These are phyloP conservation scores for Cataglyphis livida DNA, from an alignment of 2,888 invertebrate species.

Conservation along the genomic window DNA sequence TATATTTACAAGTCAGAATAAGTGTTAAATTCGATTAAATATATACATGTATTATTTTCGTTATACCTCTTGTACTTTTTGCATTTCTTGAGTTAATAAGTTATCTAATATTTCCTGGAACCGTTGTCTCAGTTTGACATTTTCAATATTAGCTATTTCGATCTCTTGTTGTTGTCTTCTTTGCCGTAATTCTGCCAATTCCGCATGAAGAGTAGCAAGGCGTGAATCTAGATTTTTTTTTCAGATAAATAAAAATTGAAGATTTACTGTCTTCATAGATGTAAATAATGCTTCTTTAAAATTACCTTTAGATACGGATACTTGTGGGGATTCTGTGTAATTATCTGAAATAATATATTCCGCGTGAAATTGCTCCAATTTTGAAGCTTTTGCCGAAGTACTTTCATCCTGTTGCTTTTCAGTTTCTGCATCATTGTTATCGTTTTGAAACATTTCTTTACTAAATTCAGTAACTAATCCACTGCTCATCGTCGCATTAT, in stretches of 20 bases:
- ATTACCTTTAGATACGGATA: slow-evolving; percentile 74
- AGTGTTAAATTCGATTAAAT: slow-evolving; percentile 13
- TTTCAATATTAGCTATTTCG: slow-evolving; percentile 94
- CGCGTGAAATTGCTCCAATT: slow-evolving; percentile 81
- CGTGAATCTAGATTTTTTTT: slow-evolving; percentile 85
- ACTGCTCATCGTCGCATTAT: slow-evolving; percentile 75
- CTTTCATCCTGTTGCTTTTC: slow-evolving; percentile 72
- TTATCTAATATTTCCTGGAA: slow-evolving; percentile 94
- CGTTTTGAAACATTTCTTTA: slow-evolving; percentile 88
- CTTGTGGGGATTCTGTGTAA: slow-evolving; percentile 75
- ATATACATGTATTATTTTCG: not conserved
- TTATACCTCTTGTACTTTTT: slow-evolving; percentile 91
- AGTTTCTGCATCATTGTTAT: slow-evolving; percentile 68
- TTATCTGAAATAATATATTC: slow-evolving; percentile 81
- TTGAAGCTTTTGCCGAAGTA: slow-evolving; percentile 72
- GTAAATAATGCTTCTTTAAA: not conserved
- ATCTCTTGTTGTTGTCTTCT: slow-evolving; percentile 92
- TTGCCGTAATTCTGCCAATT: slow-evolving; percentile 91
- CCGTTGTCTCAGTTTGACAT: slow-evolving; percentile 92
- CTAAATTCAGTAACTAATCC: slow-evolving; percentile 88
- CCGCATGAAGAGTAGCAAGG: slow-evolving; percentile 90
- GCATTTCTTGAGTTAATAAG: slow-evolving; percentile 91
- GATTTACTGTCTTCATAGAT: not conserved
- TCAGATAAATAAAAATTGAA: slow-evolving; percentile 27
- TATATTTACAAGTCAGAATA: not conserved